Conservation (phyloP, 2,888 invertebrate species). For the Dichetophora obliterata region DNA sequence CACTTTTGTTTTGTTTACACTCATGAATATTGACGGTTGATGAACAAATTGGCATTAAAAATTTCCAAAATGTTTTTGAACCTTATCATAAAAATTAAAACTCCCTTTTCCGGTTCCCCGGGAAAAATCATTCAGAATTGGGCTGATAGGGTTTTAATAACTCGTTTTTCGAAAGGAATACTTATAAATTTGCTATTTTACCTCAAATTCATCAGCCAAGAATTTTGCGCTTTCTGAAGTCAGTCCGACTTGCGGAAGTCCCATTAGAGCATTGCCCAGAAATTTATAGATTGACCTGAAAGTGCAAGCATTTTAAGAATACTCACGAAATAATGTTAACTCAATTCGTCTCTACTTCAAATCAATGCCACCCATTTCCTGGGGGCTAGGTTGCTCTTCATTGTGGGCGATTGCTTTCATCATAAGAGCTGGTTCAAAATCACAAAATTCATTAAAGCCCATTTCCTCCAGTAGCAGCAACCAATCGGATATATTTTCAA, state of each 20-base stretch:
- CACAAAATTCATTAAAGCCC: constrained; percentile 50
- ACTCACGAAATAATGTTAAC: not conserved
- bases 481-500: constrained; percentile 61
- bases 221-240: constrained; percentile 55
- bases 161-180: too few relatives aligned
- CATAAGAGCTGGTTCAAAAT: constrained; percentile 59
- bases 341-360: constrained; percentile 41
- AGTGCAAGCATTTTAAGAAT: not conserved
- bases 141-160: too few relatives aligned
- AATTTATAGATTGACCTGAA: constrained; percentile 61
- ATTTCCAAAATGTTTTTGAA: too few relatives aligned
- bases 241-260: constrained; percentile 60
- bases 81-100: too few relatives aligned
- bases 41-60: too few relatives aligned
- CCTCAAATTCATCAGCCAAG: constrained; percentile 60
- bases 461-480: constrained; percentile 53
- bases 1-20: too few relatives aligned
- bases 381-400: constrained; percentile 43
- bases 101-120: too few relatives aligned
- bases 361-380: constrained; percentile 42
- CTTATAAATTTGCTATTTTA: constrained; percentile 43
- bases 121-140: too few relatives aligned
- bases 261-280: constrained; percentile 61
- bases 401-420: constrained; percentile 54
- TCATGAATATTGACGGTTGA: too few relatives aligned